Conservation (phyloP, 2,797 vertebrate species). For the Yasuhikotakia modesta region DNA sequence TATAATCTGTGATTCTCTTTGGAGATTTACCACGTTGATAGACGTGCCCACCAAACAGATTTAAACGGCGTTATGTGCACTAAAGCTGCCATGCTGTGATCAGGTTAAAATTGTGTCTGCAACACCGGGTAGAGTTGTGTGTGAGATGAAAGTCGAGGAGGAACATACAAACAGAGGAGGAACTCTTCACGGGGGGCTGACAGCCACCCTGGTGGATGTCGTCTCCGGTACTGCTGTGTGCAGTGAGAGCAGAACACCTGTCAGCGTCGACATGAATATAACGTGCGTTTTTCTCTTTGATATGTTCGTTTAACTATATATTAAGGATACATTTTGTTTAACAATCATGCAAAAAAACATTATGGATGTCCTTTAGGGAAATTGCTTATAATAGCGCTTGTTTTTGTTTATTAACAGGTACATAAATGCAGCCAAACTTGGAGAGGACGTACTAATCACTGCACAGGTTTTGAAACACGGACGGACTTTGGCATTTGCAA, state of each 20-base stretch:
- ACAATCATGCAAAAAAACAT: too few relatives aligned
- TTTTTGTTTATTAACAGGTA: constrained; percentile 80
- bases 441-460: constrained; percentile 91
- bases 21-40: neutral
- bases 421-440: constrained; percentile 89
- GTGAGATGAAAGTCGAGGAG: constrained; percentile 90
- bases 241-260: constrained; percentile 61
- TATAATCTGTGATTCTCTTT: neutral
- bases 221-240: constrained; percentile 86
- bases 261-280: too few relatives aligned
- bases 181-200: constrained; percentile 90
- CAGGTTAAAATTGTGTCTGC: constrained; percentile 87
- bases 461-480: constrained; percentile 93
- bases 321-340: too few relatives aligned
- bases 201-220: constrained; percentile 88
- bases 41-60: neutral
- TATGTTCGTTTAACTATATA: too few relatives aligned
- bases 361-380: neutral
- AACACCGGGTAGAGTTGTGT: constrained; percentile 86
- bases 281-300: too few relatives aligned
- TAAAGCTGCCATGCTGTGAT: neutral
- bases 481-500: constrained; percentile 85
- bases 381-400: too few relatives aligned
- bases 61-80: neutral
- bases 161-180: constrained; percentile 87